Conservation (phyloP, 2,113 vertebrate genomes). For the Nothoprocta pentlandii region DNA sequence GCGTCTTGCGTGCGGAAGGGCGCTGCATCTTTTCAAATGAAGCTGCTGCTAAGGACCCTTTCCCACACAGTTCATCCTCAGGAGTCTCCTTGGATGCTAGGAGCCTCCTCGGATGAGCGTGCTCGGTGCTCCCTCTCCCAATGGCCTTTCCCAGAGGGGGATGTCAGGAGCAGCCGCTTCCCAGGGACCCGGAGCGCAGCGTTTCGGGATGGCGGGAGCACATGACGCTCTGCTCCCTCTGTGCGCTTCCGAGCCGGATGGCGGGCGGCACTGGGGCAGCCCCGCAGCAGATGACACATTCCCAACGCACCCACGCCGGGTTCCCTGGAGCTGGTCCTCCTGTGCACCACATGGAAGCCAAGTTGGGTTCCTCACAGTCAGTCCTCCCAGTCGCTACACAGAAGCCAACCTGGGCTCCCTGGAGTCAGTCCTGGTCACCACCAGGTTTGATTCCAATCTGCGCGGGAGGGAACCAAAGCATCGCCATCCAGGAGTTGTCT, state of each 20-base stretch:
- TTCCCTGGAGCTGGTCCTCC: too few relatives aligned
- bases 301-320: not conserved
- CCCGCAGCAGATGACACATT: not conserved
- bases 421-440: not conserved
- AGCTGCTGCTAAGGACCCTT: not conserved
- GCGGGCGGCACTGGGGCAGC: too few relatives aligned
- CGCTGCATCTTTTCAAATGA: not conserved
- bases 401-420: not conserved
- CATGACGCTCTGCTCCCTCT: too few relatives aligned
- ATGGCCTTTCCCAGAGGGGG: too few relatives aligned
- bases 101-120: not conserved
- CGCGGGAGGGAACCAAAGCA: not conserved
- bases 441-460: not conserved
- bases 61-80: not conserved
- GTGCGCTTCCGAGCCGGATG: too few relatives aligned
- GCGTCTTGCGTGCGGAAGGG: not conserved
- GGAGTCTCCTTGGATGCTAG: not conserved
- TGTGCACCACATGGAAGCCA: too few relatives aligned
- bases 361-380: too few relatives aligned
- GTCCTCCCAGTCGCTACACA: too few relatives aligned
- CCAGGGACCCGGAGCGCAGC: fast-evolving
- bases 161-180: not conserved
- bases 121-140: too few relatives aligned
- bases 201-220: not conserved
- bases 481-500: not conserved